These are phyloP conservation scores for Morus bassanus DNA, from an alignment of 2,797 vertebrate genomes.

Conservation along the genomic window DNA sequence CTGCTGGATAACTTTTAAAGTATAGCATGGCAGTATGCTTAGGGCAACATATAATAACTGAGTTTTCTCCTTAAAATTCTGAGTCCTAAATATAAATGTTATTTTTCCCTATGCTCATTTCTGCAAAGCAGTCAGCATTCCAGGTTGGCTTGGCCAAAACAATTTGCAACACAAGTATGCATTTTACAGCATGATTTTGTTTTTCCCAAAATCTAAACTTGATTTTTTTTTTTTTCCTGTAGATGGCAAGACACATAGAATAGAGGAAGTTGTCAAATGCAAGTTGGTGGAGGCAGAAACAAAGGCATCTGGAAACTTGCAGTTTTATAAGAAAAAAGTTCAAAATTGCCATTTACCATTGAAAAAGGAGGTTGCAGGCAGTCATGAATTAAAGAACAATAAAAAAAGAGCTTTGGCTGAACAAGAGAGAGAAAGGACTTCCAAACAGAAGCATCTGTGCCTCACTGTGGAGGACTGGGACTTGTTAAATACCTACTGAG, in stretches of 20 bases:
- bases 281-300: conserved; percentile 41
- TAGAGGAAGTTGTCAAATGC: conserved; percentile 44
- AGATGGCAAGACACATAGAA: conserved; percentile 79
- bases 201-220: background rate
- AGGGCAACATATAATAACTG: background rate
- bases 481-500: conserved; percentile 90
- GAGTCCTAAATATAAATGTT: background rate
- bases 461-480: conserved; percentile 86
- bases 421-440: conserved; percentile 59
- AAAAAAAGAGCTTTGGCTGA: conserved; percentile 79
- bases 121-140: background rate
- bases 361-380: conserved; percentile 20
- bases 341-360: conserved; percentile 59
- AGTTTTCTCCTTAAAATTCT: background rate
- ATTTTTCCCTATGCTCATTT: background rate
- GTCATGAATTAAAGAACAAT: conserved; percentile 49
- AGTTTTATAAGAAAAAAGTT: conserved; percentile 83
- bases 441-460: conserved; percentile 78
- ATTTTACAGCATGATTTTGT: background rate
- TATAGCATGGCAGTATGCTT: background rate
- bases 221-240: background rate
- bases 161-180: background rate
- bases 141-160: background rate
- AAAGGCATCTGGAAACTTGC: conserved; percentile 74
- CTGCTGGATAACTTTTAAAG: background rate